Percentiles rank a stretch among this genome's conserved stretches.
These are phyloP conservation scores for Muscicapa adusta DNA, from an alignment of 2,113 vertebrate genomes.

Conservation along the genomic window DNA sequence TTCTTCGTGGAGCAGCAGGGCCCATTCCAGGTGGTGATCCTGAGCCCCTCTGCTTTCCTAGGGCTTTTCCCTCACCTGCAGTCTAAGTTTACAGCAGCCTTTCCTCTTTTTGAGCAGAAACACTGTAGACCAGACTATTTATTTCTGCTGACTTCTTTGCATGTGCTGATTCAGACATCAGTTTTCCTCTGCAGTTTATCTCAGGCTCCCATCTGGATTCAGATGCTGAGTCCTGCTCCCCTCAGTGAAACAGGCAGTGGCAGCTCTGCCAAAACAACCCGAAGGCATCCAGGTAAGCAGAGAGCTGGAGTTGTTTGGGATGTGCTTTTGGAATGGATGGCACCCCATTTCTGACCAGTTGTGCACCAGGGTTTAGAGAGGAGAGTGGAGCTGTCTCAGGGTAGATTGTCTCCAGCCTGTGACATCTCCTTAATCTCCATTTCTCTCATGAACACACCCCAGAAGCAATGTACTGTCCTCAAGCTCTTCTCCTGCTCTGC, in stretches of 20 bases:
- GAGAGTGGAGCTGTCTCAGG: background rate
- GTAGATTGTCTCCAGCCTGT: background rate
- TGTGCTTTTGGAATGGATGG: background rate
- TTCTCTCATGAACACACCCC: background rate
- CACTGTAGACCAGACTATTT: background rate
- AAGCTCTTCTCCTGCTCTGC: background rate
- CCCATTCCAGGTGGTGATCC: background rate
- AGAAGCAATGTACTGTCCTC: rapidly evolving
- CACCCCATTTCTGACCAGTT: background rate
- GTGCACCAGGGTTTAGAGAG: background rate
- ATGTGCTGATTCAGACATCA: background rate
- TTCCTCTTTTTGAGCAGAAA: background rate
- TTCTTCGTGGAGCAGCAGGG: background rate
- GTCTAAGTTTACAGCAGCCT: background rate
- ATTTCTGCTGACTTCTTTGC: background rate
- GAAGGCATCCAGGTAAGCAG: background rate
- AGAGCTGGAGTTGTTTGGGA: background rate
- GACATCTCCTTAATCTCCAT: rapidly evolving
- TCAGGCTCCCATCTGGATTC: background rate
- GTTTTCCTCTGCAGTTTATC: background rate
- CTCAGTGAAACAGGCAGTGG: background rate
- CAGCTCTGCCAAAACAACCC: background rate
- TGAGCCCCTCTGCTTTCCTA: background rate
- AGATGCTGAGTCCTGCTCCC: background rate
- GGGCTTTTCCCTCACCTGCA: background rate